Evolutionary conservation across 2,797 vertebrate genomes (phyloP), one percentile per base, ranked within the genome.

Genomic region (Argyrosomus regius): DNA sequence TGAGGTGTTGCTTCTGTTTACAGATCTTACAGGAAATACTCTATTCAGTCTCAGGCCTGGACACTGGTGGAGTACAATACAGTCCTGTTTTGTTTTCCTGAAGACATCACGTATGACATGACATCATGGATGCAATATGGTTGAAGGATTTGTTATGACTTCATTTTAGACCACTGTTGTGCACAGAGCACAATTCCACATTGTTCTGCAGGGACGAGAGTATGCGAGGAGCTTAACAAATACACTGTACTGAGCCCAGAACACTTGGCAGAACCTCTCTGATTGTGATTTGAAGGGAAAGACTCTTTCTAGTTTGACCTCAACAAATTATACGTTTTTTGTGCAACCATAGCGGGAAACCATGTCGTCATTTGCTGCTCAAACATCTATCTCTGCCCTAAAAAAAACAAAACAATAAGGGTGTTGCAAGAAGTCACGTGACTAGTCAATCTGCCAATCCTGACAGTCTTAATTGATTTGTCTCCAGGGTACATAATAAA

Each of bases 61-160:
- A 87, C 74, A 66, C 61, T 57, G 76, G 80, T 56, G 41, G 74
- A 89, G 61, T 18, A 92, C 86, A 91, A 88, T 88, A 68, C 85
- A 77, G 67, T 31, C 64, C 70, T 80, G 73, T 71, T 90, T 81
- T 90, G 83, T 85, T 90, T 86, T 91, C 75, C 83, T 64, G 60
- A 81, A 90, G 88, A 92, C 89, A 87, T 89, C 82, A 75, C 78
- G 77, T 91, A 83, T 88, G 72, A 88, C 66, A 82, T 92, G 90
- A 93, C 93, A 91, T 94, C 92, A 92, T 88, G 57, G 81, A 80
- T 58, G 77, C 87, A 90, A 74, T 90, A 88, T 86, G 90, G 84
- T 79, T 45, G 14, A 69, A 83, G 80, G 81, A 81, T 88, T 87
- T 87, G 86, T 93, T 90, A 80, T 93, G 90, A 87, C 89, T 94